A percentile compares a stretch with the other conserved stretches of the same genome.
Evolutionary conservation across 2,113 vertebrate genomes (phyloP).

Genomic region (Rhombomys opimus): DNA sequence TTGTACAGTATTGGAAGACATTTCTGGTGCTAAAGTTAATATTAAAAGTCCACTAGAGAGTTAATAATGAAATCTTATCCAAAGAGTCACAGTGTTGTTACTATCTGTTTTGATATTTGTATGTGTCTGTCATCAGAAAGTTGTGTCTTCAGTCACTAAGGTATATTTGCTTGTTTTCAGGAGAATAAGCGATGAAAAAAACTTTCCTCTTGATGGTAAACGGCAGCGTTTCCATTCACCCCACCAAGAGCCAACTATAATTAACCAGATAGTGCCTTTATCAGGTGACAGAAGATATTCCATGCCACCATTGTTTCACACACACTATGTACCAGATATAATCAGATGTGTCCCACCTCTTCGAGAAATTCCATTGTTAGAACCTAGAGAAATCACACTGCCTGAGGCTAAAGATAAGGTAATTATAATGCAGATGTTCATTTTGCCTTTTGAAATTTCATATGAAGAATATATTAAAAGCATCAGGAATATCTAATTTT

Average conservation of each 20-base stretch:
- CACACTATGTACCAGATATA: conserved; percentile 66
- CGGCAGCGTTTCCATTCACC: conserved; percentile 88
- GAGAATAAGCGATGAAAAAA: conserved; percentile 87
- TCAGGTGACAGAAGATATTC: conserved; percentile 77
- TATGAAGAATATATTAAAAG: conserved; percentile 59
- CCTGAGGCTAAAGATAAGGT: conserved; percentile 91
- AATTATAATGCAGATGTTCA: conserved; percentile 52
- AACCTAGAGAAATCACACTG: conserved; percentile 74
- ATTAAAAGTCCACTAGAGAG: conserved; percentile 23
- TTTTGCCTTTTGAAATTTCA: conserved; percentile 21
- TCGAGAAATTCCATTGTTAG: conserved; percentile 79
- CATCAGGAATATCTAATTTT: conserved; percentile 42
- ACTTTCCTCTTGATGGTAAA: conserved; percentile 85
- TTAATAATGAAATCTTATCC: conserved; percentile 39
- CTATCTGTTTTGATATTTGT: conserved; percentile 28
- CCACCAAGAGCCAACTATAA: conserved; percentile 70
- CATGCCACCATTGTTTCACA: conserved; percentile 73
- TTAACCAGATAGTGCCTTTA: conserved; percentile 87
- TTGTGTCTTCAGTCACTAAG: conserved; percentile 70
- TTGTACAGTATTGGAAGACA: neutral
- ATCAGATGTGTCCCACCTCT: conserved; percentile 78
- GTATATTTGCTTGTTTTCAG: conserved; percentile 84
- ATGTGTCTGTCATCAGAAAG: neutral
- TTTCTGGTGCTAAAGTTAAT: conserved; percentile 34
- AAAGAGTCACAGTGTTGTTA: conserved; percentile 27